Evolutionary conservation across 2,888 invertebrate genomes (phyloP).

Genomic region (Phaedon cochleariae): DNA sequence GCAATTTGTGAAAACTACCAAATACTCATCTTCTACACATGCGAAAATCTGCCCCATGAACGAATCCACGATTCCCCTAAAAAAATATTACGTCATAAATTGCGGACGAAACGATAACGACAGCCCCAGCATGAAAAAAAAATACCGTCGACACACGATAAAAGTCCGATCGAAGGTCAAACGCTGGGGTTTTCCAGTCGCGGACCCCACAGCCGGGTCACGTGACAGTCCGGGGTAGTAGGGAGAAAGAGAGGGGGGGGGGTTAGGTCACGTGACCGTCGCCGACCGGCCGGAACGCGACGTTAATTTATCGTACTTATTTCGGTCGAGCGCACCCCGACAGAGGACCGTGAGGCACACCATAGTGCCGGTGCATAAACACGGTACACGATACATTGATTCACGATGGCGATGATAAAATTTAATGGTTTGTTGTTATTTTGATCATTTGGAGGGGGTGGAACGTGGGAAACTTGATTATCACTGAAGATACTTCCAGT

Average conservation of each 20-base stretch:
- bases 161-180: conserved; percentile 17
- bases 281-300: conserved; percentile 30
- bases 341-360: conserved; percentile 25
- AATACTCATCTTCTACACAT: too few species aligned
- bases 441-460: conserved; percentile 25
- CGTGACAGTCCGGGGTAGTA: conserved; percentile 38
- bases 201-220: not conserved
- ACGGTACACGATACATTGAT: conserved; percentile 36
- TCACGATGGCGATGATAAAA: conserved; percentile 44
- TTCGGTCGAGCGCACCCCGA: conserved; percentile 36
- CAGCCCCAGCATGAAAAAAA: not conserved
- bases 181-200: conserved; percentile 8
- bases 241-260: too few species aligned
- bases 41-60: too few species aligned
- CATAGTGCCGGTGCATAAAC: conserved; percentile 29
- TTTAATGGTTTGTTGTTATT: conserved; percentile 47
- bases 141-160: conserved; percentile 6
- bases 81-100: not conserved
- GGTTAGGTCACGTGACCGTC: conserved; percentile 39
- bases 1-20: too few species aligned
- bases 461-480: conserved; percentile 32
- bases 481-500: not conserved
- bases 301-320: conserved; percentile 47
- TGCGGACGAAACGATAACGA: not conserved
- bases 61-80: too few species aligned